Evolutionary conservation across 2,113 vertebrate genomes (phyloP).

Genomic region (Chaetops frenatus): DNA sequence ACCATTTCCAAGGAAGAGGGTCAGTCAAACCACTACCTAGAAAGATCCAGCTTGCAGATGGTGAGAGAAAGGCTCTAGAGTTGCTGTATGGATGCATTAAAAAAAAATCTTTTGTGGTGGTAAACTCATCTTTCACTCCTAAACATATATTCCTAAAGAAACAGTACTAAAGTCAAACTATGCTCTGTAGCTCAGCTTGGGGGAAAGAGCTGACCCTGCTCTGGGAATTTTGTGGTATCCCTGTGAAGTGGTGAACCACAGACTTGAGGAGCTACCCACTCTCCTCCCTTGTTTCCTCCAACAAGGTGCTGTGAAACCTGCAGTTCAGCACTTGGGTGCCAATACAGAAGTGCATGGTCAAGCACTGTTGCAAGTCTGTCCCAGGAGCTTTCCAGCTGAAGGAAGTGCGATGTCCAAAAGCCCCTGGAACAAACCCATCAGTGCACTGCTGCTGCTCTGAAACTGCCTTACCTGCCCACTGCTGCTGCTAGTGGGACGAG

Average conservation of each 20-base stretch:
- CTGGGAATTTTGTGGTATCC: neutral
- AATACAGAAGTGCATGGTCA: rapidly evolving
- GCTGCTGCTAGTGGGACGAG: rapidly evolving
- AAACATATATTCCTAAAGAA: neutral
- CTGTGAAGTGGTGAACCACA: neutral
- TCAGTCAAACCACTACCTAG: neutral
- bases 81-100: neutral
- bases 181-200: neutral
- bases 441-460: neutral
- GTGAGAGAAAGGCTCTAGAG: neutral
- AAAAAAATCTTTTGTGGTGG: neutral
- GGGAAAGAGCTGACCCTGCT: neutral
- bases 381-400: neutral
- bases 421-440: neutral
- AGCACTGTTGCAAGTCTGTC: neutral
- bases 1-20: neutral
- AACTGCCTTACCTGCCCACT: neutral
- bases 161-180: neutral
- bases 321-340: neutral
- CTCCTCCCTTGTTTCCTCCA: neutral
- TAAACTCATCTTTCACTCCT: neutral
- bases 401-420: rapidly evolving
- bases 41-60: neutral
- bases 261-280: neutral
- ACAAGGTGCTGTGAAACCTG: neutral